phyloP scores from a whole-genome alignment of 2,888 invertebrate genomes.

The Lycaena phlaeas region DNA sequence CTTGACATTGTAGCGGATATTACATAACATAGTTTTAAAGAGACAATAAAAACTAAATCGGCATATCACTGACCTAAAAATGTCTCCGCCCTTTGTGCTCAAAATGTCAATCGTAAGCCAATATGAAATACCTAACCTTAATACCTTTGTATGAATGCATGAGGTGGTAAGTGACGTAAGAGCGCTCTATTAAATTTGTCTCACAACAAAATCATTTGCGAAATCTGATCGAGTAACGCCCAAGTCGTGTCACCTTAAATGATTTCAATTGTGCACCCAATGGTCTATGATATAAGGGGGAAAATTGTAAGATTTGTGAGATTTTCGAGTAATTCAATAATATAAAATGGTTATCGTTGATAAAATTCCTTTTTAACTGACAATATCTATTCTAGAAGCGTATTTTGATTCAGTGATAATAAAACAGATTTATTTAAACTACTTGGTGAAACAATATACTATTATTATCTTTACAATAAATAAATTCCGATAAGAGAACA shows the following conservation, averaged over 20 bases:
- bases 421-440: not conserved
- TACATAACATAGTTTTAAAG: too few species aligned
- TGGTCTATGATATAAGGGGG: not conserved
- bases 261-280: not conserved
- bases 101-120: slow-evolving; percentile 44
- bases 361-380: slow-evolving; percentile 21
- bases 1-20: too few species aligned
- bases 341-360: slow-evolving; percentile 20
- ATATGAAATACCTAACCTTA: slow-evolving; percentile 27
- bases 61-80: slow-evolving; percentile 9
- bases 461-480: too few species aligned
- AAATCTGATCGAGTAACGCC: slow-evolving; percentile 19
- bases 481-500: not conserved
- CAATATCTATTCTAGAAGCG: slow-evolving; percentile 13
- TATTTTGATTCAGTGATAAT: too few species aligned
- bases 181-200: slow-evolving; percentile 37
- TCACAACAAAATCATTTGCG: slow-evolving; percentile 34
- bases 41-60: too few species aligned
- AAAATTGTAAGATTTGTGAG: too few species aligned
- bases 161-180: slow-evolving; percentile 38
- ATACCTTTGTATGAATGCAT: slow-evolving; percentile 30
- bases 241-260: not conserved
- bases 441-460: too few species aligned
- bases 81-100: slow-evolving; percentile 19
- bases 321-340: slow-evolving; percentile 18